Evolutionary conservation across 2,797 vertebrate species (phyloP), one percentile per base, ranked within the genome.

Genomic region (Intellagama lesueurii): DNA sequence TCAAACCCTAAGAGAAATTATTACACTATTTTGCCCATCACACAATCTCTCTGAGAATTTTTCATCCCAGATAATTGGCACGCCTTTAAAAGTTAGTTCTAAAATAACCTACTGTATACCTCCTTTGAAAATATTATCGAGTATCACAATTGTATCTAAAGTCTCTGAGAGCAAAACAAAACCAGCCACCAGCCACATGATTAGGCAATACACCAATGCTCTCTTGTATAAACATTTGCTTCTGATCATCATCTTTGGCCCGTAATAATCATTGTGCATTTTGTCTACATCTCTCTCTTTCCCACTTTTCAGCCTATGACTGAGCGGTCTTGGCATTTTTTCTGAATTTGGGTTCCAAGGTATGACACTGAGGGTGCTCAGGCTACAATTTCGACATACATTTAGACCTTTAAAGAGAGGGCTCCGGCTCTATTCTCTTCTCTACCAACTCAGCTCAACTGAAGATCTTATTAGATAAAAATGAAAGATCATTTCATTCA

Each of bases 221-320:
- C 72, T 86, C 4, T 3, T 12, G 69, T 1, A 14, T 30, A 1
- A 72, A 87, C 3, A 0, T 75, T 89, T 75, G 4, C 7, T 76
- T 87, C 17, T 22, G 64, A 88, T 3, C 64, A 32, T 17, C 30
- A 28, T 87, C 14, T 73, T n/a, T 5, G 80, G 17, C n/a, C 79
- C 35, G 35, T 24, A 35, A 80, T 17, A 16, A 4, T 3, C 24
- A 0, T n/a, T 6, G 0, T 1, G 8, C 5, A 4, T 14, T n/a
- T n/a, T 60, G 12, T 69, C 24, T 90, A 52, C 47, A 35, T 40
- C 68, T 81, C 56, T 69, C 19, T 70, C 32, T 40, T 6, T 26
- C 52, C 16, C 12, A 72, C 68, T 72, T 79, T 64, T 56, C 26
- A 80, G 47, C 5, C 40, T 89, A 49, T 56, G 26, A 6, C 52